phyloP scores from a whole-genome alignment of 2,888 invertebrate genomes.

The Plagiodera versicolora region DNA sequence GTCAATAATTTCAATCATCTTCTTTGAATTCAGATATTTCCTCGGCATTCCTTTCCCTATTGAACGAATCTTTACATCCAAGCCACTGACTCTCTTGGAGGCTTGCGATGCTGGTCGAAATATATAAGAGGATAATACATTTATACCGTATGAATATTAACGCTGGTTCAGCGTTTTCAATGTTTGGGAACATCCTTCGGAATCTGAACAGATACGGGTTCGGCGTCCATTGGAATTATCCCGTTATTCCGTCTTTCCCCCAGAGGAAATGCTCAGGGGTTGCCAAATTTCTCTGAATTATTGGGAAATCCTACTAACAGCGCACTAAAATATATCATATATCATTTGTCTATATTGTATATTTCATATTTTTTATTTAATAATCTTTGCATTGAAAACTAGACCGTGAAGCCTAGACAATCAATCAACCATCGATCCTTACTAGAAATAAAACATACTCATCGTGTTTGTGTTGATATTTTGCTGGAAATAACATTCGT shows the following conservation, averaged over 20 bases:
- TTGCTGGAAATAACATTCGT: no score
- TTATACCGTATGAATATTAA: conserved; percentile 52
- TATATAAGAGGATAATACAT: conserved; percentile 37
- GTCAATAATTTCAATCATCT: no score
- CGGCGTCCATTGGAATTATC: conserved; percentile 47
- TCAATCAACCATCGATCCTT: no score
- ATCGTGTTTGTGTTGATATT: no score
- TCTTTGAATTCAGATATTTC: not conserved
- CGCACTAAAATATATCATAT: no score
- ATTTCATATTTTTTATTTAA: no score
- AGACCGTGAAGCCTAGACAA: no score
- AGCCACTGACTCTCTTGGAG: conserved; percentile 35
- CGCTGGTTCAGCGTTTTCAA: conserved; percentile 51
- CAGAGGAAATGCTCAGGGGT: not conserved
- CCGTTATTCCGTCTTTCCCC: conserved; percentile 30
- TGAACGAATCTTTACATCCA: conserved; percentile 5
- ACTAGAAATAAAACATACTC: no score
- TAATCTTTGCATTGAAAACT: no score
- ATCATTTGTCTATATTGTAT: no score
- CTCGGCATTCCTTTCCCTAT: not conserved
- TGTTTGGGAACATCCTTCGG: conserved; percentile 49
- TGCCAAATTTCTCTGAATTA: not conserved
- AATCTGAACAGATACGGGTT: conserved; percentile 34
- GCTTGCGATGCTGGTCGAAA: conserved; percentile 14
- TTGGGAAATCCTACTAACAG: no score